Percentiles rank a stretch among this genome's conserved stretches.
Conservation (phyloP, 2,113 vertebrate genomes). For the Otocyon megalotis region DNA sequence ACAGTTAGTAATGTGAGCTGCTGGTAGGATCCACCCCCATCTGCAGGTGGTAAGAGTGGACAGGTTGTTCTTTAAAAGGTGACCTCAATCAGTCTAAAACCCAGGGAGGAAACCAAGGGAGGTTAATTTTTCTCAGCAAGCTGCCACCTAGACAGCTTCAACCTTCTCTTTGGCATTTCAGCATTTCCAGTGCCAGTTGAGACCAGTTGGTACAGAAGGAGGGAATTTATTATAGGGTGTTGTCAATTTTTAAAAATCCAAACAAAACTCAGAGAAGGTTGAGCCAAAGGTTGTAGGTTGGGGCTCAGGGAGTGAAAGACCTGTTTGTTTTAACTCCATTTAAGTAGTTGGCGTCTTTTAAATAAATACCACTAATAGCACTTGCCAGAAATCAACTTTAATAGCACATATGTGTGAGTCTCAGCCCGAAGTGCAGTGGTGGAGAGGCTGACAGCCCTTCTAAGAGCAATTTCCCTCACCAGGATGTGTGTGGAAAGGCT, state of each 20-base stretch:
- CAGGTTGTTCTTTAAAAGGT: neutral
- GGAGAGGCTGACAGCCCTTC: neutral
- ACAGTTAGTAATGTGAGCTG: neutral
- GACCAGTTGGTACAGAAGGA: neutral
- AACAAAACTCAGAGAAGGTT: neutral
- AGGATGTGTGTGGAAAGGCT: neutral
- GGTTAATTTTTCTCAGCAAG: constrained; percentile 1
- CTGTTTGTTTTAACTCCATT: constrained; percentile 33
- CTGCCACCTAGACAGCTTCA: neutral
- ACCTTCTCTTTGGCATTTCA: constrained; percentile 13
- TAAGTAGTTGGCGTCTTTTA: constrained; percentile 45
- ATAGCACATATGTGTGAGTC: neutral
- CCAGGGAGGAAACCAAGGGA: neutral
- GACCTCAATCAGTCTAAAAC: neutral
- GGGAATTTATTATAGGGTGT: neutral
- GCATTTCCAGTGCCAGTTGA: neutral
- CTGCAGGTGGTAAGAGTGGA: neutral
- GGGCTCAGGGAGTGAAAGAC: neutral
- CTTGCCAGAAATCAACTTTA: constrained; percentile 52
- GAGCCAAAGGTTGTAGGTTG: neutral
- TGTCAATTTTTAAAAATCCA: neutral
- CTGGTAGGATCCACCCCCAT: neutral
- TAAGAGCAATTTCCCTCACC: neutral
- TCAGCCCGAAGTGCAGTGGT: neutral
- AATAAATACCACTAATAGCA: constrained; percentile 3